Conservation (phyloP, 2,113 vertebrate species). For the Balaeniceps rex region DNA sequence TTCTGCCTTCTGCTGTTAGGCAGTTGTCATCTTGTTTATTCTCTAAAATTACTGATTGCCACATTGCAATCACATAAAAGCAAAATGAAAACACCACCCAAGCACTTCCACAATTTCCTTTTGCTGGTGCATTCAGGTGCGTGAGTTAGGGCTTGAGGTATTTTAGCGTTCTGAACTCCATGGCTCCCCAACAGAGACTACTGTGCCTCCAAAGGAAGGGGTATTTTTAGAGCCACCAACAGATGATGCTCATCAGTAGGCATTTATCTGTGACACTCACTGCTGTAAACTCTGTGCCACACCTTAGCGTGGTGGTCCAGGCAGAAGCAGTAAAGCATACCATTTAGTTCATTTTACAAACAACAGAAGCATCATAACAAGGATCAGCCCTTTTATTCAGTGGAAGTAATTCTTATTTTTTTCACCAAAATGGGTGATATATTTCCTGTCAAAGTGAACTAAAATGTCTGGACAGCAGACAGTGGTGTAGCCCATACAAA, state of each 20-base stretch:
- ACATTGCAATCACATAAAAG: conserved; percentile 24
- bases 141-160: neutral
- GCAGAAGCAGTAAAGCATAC: neutral
- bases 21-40: conserved; percentile 53
- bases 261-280: neutral
- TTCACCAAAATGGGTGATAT: neutral
- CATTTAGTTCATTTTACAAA: neutral
- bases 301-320: neutral
- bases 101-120: neutral
- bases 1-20: conserved; percentile 17
- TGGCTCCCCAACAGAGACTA: neutral
- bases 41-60: conserved; percentile 52
- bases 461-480: neutral
- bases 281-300: neutral
- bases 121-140: neutral
- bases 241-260: neutral
- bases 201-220: neutral
- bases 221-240: neutral
- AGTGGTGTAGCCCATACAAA: neutral
- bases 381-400: neutral
- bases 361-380: neutral
- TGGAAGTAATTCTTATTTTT: neutral
- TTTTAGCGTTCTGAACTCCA: neutral
- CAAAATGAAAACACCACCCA: conserved; percentile 23
- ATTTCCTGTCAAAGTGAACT: neutral